These are phyloP conservation scores for Drosophila maculinotata DNA, from an alignment of 2,888 invertebrate species.

Conservation along the genomic window DNA sequence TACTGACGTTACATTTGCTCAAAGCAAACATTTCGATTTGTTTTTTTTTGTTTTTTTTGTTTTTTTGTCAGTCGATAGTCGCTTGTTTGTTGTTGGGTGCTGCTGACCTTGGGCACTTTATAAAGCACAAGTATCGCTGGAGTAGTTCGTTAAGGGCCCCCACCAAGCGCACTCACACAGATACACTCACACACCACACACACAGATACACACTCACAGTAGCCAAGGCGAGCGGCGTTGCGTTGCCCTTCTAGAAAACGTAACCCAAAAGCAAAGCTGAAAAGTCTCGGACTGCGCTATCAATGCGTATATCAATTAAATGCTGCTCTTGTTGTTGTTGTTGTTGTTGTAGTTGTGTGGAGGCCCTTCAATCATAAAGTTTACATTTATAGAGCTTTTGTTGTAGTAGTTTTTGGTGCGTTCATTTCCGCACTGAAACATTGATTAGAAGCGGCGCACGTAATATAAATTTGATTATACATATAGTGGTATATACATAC, in stretches of 20 bases:
- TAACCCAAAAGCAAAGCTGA: conserved; percentile 22
- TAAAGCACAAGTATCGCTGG: conserved; percentile 34
- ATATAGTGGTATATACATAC: conserved; percentile 4
- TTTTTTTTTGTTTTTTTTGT: conserved; percentile 8
- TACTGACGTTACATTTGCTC: conserved; percentile 34
- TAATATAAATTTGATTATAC: conserved; percentile 34
- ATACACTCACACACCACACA: conserved; percentile 1
- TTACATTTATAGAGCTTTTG: conserved; percentile 57
- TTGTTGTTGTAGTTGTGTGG: conserved; percentile 29
- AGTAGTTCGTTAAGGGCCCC: conserved; percentile 59
- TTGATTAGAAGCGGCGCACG: conserved; percentile 43
- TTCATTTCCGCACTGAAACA: conserved; percentile 55
- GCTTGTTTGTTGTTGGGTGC: conserved; percentile 19
- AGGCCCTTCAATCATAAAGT: conserved; percentile 61
- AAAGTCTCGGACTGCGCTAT: conserved; percentile 54
- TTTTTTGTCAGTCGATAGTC: conserved; percentile 11
- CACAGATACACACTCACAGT: not conserved
- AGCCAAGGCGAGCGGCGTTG: conserved; percentile 49
- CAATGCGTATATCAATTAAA: conserved; percentile 75
- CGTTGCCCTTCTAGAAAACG: conserved; percentile 55
- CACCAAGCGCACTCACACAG: conserved; percentile 36
- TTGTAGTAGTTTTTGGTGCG: conserved; percentile 41
- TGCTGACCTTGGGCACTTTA: conserved; percentile 47
- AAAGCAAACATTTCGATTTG: conserved; percentile 28
- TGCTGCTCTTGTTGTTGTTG: conserved; percentile 39